Evolutionary conservation across 1,140 invertebrate species (phyloP).

Genomic region (Lepidurus apus): DNA sequence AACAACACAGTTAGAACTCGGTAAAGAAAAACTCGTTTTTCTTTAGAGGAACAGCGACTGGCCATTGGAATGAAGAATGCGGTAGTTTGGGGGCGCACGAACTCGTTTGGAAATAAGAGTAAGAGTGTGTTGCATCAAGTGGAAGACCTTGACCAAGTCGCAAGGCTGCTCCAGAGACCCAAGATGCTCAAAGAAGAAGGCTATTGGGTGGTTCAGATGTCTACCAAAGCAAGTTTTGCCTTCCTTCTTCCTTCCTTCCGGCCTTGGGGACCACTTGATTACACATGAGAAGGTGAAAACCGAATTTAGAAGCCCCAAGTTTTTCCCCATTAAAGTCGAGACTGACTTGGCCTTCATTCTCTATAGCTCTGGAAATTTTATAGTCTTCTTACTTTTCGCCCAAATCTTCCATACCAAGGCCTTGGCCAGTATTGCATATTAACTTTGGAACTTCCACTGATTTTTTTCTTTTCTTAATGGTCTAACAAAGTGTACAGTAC

Average conservation of each 20-base stretch:
- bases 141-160: conserved; percentile 8
- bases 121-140: not conserved
- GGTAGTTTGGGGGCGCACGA: not conserved
- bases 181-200: no score
- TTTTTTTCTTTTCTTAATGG: no score
- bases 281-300: no score
- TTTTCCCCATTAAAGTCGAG: not conserved
- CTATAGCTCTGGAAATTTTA: not conserved
- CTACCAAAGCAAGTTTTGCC: not conserved
- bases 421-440: not conserved
- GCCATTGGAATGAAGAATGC: not conserved
- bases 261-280: not conserved
- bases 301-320: no score
- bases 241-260: not conserved
- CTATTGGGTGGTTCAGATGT: not conserved
- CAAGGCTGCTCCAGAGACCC: not conserved
- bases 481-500: not conserved
- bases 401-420: not conserved
- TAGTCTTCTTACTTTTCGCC: not conserved
- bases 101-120: not conserved
- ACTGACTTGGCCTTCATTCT: not conserved
- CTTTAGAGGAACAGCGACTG: not conserved
- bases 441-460: no score
- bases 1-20: no score
- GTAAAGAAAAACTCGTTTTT: conserved; percentile 20